A percentile compares a stretch with the other conserved stretches of the same genome.
phyloP scores from a whole-genome alignment of 2,888 invertebrate species.

The Acleris holmiana region DNA sequence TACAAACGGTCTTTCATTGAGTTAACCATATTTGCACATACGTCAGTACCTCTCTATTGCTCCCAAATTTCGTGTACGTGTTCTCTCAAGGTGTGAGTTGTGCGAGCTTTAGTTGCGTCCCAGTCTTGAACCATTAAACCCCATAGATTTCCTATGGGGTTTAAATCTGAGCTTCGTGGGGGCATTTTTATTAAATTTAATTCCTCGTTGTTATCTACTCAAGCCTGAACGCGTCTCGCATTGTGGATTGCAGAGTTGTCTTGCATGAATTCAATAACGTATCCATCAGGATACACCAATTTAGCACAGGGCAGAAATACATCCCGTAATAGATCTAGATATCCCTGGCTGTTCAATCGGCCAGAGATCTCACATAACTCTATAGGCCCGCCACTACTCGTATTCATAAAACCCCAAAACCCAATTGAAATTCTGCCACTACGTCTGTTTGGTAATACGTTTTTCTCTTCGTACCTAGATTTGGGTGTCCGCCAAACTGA shows the following conservation, averaged over 20 bases:
- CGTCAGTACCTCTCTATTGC: neutral
- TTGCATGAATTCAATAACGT: slow-evolving; percentile 21
- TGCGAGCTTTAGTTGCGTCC: slow-evolving; percentile 11
- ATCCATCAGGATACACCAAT: slow-evolving; percentile 8
- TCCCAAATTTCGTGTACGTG: slow-evolving; percentile 18
- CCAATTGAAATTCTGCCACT: neutral
- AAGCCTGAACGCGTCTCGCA: slow-evolving; percentile 10
- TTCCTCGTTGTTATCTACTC: slow-evolving; percentile 7
- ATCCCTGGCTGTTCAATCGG: slow-evolving; percentile 2
- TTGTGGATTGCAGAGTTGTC: slow-evolving; percentile 20
- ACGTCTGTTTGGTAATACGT: neutral
- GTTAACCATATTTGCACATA: neutral
- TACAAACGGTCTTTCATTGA: too few species aligned
- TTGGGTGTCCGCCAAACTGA: slow-evolving; percentile 17
- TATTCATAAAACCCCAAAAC: slow-evolving; percentile 7
- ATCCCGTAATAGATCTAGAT: slow-evolving; percentile 1
- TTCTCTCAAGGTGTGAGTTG: slow-evolving; percentile 4
- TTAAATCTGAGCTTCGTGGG: slow-evolving; percentile 20
- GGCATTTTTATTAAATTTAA: slow-evolving; percentile 23
- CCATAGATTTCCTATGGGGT: slow-evolving; percentile 21
- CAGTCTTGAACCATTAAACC: neutral
- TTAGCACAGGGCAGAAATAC: neutral
- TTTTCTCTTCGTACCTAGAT: slow-evolving; percentile 6
- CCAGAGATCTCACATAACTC: slow-evolving; percentile 6
- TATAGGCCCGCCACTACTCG: slow-evolving; percentile 5